Base-by-base conservation (phyloP, 1,140 invertebrate genomes). In the Tetramorium parvispinum region DNA sequence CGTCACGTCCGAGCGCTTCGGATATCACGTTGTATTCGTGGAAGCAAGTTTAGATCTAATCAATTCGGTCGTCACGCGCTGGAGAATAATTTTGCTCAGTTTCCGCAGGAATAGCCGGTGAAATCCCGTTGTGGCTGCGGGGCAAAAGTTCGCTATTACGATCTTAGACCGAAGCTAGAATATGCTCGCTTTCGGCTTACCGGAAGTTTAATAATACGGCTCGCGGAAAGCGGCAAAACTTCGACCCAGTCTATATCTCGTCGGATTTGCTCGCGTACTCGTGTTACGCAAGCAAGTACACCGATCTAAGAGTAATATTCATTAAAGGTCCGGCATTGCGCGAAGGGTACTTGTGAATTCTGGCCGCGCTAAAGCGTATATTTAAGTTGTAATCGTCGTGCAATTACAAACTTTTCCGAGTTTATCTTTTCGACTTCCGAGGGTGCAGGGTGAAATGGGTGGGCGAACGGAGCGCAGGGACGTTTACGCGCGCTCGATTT, bases 181-280 rank as follows among this genome's bases (percentile, higher is more conserved):
- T 87, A 85, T 87, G 82, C 43, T 86, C 66, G 70, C 77, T 77
- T 86, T 76, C 57, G 75, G 40, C 55, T 77, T 49, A 32, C 49
- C 71, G 71, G 57, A 90, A 91, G 81, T 91, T 91, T 90, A 90
- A 91, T 91, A 91, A 91, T 86, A 83, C 70, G 18, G 82, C 46
- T 68, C 53, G 76, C 27, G 49, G 76, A 85, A 88, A 85, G 63
- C 46, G 81, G 43, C 21, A 68, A 88, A 90, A 90, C 81, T 90
- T 89, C 6, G 27, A 55, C 18, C 49, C 37, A 21, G 37, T 73
- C 63, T 78, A 51, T 71, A 78, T 66, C 43, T 53, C 40, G 27
- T n/a, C 49, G 70, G 85, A 88, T 88, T 86, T 85, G 70, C 75
- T 21, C 53, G 81, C 57, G 59, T 55, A 70, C 76, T 71, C 66